Evolutionary conservation across 2,113 vertebrate genomes (phyloP).

Genomic region (Xiphias gladius): DNA sequence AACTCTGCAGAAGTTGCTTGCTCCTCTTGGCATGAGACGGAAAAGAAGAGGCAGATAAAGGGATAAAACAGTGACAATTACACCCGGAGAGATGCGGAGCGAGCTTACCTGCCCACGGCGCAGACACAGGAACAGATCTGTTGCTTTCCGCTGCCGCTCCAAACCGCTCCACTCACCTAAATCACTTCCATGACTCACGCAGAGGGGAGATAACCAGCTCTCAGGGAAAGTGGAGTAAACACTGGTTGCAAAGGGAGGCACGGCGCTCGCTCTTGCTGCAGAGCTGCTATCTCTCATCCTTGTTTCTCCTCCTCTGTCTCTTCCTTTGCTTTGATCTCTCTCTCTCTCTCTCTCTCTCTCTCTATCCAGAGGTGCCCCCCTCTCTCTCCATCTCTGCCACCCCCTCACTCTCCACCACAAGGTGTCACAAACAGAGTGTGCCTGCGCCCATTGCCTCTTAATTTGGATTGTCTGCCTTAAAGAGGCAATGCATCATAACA

Average conservation of each 20-base stretch:
- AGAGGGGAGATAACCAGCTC: conserved; percentile 52
- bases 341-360: conserved; percentile 28
- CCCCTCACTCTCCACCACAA: conserved; percentile 67
- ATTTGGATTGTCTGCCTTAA: conserved; percentile 62
- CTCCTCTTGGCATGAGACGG: background rate
- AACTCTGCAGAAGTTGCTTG: conserved; percentile 74
- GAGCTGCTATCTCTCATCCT: conserved; percentile 66
- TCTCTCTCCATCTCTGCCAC: conserved; percentile 53
- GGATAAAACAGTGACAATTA: conserved; percentile 6
- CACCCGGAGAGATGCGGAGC: background rate
- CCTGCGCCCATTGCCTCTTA: conserved; percentile 61
- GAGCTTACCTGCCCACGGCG: conserved; percentile 62
- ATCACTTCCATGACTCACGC: conserved; percentile 74
- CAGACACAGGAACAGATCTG: conserved; percentile 31
- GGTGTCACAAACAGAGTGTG: conserved; percentile 72
- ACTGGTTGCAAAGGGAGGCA: conserved; percentile 51
- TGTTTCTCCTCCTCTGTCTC: conserved; percentile 56
- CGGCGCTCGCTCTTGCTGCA: conserved; percentile 52
- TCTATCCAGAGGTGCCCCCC: background rate
- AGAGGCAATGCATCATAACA: conserved; percentile 51
- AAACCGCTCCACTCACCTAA: conserved; percentile 57
- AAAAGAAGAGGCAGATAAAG: background rate
- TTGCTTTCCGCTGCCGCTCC: conserved; percentile 37
- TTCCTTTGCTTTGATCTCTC: conserved; percentile 60
- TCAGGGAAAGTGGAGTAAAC: conserved; percentile 63